Evolutionary conservation across 2,797 vertebrate genomes (phyloP).

Genomic region (Selene dorsalis): DNA sequence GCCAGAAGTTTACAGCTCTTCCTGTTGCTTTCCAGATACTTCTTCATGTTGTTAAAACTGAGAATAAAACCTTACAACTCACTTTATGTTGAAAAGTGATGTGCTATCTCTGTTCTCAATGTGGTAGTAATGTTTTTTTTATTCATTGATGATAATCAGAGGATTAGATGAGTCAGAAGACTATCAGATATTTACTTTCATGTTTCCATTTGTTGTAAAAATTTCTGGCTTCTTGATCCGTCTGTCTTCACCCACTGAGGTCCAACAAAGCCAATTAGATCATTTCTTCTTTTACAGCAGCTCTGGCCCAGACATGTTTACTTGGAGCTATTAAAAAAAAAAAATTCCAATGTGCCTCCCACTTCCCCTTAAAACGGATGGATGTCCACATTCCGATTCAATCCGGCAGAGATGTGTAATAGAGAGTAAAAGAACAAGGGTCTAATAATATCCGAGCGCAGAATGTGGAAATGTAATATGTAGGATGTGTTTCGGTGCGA

Average conservation of each 20-base stretch:
- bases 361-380: slow-evolving; percentile 25
- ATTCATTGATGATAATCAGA: neutral
- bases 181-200: neutral
- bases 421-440: slow-evolving; percentile 7
- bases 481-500: slow-evolving; percentile 15
- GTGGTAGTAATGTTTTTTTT: neutral
- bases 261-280: neutral
- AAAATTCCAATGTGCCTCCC: slow-evolving; percentile 4
- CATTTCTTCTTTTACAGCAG: slow-evolving; percentile 8
- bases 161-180: too few relatives aligned
- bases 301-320: slow-evolving; percentile 14
- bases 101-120: too few relatives aligned
- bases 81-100: too few relatives aligned
- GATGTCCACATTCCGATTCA: slow-evolving; percentile 39
- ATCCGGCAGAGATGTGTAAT: slow-evolving; percentile 18
- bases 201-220: neutral
- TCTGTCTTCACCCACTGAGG: neutral
- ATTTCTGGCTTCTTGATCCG: neutral
- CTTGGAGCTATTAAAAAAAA: slow-evolving; percentile 18
- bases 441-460: slow-evolving; percentile 16
- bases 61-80: too few relatives aligned
- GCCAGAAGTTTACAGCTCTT: too few relatives aligned
- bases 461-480: slow-evolving; percentile 28
- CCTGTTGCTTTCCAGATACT: too few relatives aligned
- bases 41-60: too few relatives aligned